Conservation (phyloP, 2,797 vertebrate species). For the Zenarchopterus dispar region DNA sequence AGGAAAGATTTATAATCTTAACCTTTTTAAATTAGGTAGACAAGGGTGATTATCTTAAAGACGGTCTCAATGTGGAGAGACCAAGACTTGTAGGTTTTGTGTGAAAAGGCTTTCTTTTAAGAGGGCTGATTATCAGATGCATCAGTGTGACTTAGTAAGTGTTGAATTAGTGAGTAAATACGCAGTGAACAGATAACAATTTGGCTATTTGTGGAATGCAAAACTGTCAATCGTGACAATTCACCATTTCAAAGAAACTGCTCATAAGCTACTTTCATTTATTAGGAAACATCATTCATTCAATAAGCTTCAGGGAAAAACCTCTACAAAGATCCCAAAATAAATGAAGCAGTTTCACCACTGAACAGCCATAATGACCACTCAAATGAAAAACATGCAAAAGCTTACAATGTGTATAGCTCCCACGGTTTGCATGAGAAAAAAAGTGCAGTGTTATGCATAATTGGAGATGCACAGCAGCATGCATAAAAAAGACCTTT, state of each 20-base stretch:
- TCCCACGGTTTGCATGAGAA: conserved; percentile 39
- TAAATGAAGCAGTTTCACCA: background rate
- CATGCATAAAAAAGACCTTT: conserved; percentile 50
- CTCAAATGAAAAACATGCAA: conserved; percentile 61
- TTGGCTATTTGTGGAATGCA: conserved; percentile 10
- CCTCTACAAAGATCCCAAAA: background rate
- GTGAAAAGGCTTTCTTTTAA: conserved; percentile 26
- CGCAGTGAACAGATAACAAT: conserved; percentile 6
- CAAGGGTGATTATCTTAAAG: background rate
- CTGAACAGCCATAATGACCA: conserved; percentile 32
- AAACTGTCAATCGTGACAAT: background rate
- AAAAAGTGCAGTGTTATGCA: conserved; percentile 32
- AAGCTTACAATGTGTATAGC: conserved; percentile 48
- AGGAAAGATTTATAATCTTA: too few species aligned
- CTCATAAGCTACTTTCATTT: conserved; percentile 16
- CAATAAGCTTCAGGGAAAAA: conserved; percentile 2
- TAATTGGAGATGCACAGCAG: conserved; percentile 48
- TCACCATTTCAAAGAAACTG: conserved; percentile 27
- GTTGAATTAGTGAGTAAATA: conserved; percentile 16
- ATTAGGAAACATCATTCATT: conserved; percentile 13
- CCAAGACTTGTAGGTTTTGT: background rate
- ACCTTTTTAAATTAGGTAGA: too few species aligned
- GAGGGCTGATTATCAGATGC: conserved; percentile 2
- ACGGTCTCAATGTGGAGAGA: conserved; percentile 5
- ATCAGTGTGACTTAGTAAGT: conserved; percentile 25